phyloP scores from a whole-genome alignment of 2,888 invertebrate genomes.

The Coleophora flavipennella region DNA sequence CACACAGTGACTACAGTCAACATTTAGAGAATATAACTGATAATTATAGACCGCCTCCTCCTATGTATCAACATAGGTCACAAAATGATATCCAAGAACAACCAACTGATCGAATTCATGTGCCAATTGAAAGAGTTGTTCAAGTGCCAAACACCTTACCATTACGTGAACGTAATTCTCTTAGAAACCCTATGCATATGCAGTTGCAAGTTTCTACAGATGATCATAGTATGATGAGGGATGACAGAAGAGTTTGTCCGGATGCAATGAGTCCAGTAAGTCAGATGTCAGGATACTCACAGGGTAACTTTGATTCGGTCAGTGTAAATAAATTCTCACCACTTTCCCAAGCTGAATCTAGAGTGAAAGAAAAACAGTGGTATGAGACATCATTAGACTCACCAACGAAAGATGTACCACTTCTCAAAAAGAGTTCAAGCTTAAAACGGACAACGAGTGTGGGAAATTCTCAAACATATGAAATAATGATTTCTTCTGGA shows the following conservation, averaged over 20 bases:
- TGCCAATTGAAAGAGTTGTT: constrained; percentile 42
- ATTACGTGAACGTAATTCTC: constrained; percentile 48
- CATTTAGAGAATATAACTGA: constrained; percentile 56
- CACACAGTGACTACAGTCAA: constrained; percentile 64
- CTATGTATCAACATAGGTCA: constrained; percentile 49
- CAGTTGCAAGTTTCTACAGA: constrained; percentile 61
- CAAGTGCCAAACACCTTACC: constrained; percentile 57
- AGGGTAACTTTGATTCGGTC: constrained; percentile 51
- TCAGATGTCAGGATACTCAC: constrained; percentile 54
- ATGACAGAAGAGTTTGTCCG: constrained; percentile 43
- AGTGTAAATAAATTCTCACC: constrained; percentile 60
- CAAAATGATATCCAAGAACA: constrained; percentile 59
- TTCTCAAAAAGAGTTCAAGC: constrained; percentile 55
- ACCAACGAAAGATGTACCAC: constrained; percentile 50
- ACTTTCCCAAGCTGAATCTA: constrained; percentile 50
- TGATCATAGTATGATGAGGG: constrained; percentile 34
- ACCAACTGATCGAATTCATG: constrained; percentile 30
- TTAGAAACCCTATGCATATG: constrained; percentile 52
- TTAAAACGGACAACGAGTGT: constrained; percentile 71
- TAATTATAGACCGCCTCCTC: constrained; percentile 40
- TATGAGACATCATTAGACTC: constrained; percentile 79
- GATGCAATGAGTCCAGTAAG: constrained; percentile 58
- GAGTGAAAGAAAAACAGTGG: constrained; percentile 76
- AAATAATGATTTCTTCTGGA: constrained; percentile 56
- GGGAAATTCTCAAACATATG: constrained; percentile 64